These are phyloP conservation scores for Pheosia gnoma DNA, from an alignment of 2,888 invertebrate genomes.

Conservation along the genomic window DNA sequence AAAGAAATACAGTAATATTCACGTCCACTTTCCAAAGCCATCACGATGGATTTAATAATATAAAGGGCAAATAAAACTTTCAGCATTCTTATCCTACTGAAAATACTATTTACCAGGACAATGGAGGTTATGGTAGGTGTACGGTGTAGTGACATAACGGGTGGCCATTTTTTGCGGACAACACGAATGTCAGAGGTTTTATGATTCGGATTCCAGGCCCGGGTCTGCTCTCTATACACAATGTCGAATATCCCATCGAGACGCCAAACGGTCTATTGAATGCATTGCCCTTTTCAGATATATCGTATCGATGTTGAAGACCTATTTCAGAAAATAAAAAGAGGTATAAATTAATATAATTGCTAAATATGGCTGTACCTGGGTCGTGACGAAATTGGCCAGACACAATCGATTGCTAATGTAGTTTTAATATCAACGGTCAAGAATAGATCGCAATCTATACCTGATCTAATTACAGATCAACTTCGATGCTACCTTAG, in stretches of 20 bases:
- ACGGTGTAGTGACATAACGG: slow-evolving; percentile 57
- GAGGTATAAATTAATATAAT: too few species aligned
- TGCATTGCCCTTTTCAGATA: background rate
- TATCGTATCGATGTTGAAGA: background rate
- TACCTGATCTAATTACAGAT: background rate
- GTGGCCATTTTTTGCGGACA: slow-evolving; percentile 19
- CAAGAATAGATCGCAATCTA: too few species aligned
- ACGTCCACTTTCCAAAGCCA: background rate
- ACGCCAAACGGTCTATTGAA: background rate
- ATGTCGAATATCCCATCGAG: background rate
- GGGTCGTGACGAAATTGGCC: too few species aligned
- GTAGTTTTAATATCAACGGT: too few species aligned
- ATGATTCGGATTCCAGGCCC: slow-evolving; percentile 5
- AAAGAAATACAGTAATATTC: background rate
- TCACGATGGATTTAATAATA: slow-evolving; percentile 38
- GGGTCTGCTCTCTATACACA: background rate
- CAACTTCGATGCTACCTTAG: background rate
- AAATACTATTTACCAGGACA: slow-evolving; percentile 30
- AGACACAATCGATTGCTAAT: too few species aligned
- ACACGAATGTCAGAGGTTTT: slow-evolving; percentile 22
- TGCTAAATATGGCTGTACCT: too few species aligned
- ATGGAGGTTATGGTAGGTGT: slow-evolving; percentile 43
- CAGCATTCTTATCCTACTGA: slow-evolving; percentile 34
- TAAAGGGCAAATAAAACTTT: slow-evolving; percentile 44
- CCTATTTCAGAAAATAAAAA: too few species aligned